A percentile compares a stretch with the other conserved stretches of the same genome.
Conservation (phyloP, 1,140 invertebrate species). For the Magallana ariakensis region DNA sequence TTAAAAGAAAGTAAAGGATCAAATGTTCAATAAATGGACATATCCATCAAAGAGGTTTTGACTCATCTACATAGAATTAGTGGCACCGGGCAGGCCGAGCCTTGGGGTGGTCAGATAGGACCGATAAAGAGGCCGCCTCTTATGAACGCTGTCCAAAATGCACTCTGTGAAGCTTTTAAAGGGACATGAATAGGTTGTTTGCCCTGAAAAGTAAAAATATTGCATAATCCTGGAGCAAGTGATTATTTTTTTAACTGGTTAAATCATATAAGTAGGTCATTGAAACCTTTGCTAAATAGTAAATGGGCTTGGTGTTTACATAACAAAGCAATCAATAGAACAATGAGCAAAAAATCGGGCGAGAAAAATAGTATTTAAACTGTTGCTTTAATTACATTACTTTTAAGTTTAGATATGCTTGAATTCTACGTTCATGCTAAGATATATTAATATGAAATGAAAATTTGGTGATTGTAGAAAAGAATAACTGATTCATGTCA, state of each 20-base stretch:
- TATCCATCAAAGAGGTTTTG: constrained; percentile 23
- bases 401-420: too few relatives aligned
- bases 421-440: too few relatives aligned
- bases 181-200: constrained; percentile 4
- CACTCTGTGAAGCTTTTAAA: constrained; percentile 10
- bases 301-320: background rate
- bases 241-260: constrained; percentile 32
- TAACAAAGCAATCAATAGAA: background rate
- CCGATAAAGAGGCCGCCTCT: constrained; percentile 1
- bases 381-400: too few relatives aligned
- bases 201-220: constrained; percentile 32
- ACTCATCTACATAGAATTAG: constrained; percentile 1
- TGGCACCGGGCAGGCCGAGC: constrained; percentile 7
- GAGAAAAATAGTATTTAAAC: background rate
- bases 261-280: constrained; percentile 16
- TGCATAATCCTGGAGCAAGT: background rate
- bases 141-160: constrained; percentile 1
- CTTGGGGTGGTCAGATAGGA: constrained; percentile 22
- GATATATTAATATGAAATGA: too few relatives aligned
- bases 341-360: background rate
- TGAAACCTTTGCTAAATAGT: background rate
- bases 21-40: constrained; percentile 31
- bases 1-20: constrained; percentile 11
- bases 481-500: too few relatives aligned
- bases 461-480: too few relatives aligned